A percentile compares a stretch with the other conserved stretches of the same genome.
These are phyloP conservation scores for Anseranas semipalmata DNA, from an alignment of 2,113 vertebrate genomes.

Conservation along the genomic window DNA sequence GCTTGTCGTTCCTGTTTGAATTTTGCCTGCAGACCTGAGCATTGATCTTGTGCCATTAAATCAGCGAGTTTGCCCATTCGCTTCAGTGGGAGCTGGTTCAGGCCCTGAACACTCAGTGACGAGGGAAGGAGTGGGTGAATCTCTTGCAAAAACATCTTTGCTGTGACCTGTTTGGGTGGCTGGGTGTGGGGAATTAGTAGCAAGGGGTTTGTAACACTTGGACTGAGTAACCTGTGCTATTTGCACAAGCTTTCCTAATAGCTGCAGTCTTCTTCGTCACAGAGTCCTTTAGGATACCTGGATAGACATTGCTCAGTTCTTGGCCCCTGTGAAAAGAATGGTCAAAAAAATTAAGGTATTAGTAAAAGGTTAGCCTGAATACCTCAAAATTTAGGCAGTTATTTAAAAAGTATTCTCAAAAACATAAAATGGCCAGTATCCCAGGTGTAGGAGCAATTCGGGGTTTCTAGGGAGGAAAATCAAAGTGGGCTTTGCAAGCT, in stretches of 20 bases:
- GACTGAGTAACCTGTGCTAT: background rate
- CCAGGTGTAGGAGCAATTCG: background rate
- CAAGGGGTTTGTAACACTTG: background rate
- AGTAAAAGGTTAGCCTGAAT: background rate
- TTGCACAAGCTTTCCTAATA: background rate
- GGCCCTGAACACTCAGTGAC: accelerated
- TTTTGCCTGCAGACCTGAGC: background rate
- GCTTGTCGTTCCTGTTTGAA: background rate
- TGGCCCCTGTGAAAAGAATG: background rate
- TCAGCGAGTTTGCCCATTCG: background rate
- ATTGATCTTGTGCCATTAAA: background rate
- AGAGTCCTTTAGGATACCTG: background rate
- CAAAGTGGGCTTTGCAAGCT: background rate
- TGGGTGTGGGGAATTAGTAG: background rate
- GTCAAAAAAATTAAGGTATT: accelerated
- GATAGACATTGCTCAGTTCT: background rate
- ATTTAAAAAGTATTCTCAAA: background rate
- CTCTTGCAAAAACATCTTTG: background rate
- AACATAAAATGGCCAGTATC: accelerated
- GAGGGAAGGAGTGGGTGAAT: background rate
- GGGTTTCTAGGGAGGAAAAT: background rate
- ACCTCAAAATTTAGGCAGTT: background rate
- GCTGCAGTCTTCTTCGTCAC: background rate
- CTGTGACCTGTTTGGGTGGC: background rate
- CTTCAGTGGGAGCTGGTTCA: background rate